Conservation (phyloP, 2,888 invertebrate genomes). For the Pseudococcus longispinus region DNA sequence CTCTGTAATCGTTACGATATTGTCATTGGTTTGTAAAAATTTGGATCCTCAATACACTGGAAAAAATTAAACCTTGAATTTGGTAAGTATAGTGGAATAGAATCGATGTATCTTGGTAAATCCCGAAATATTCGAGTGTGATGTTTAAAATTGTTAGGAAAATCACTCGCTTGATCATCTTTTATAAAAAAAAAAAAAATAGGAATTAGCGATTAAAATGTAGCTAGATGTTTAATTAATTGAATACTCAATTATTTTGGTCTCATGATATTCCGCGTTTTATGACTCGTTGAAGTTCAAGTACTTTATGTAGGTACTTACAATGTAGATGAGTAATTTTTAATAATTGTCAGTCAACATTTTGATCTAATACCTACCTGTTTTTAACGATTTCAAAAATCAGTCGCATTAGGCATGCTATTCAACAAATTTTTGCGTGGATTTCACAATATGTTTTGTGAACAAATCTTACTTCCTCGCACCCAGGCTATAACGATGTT, state of each 20-base stretch:
- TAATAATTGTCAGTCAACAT: neutral
- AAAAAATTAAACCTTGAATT: neutral
- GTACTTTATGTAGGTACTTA: neutral
- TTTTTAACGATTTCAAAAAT: neutral
- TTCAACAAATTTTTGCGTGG: neutral
- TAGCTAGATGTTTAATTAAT: too few species aligned
- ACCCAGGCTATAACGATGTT: neutral
- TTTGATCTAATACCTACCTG: neutral
- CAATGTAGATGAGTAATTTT: neutral
- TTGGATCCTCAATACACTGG: conserved; percentile 38
- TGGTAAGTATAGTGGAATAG: neutral
- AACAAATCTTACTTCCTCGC: neutral
- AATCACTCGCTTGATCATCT: too few species aligned
- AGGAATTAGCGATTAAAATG: too few species aligned
- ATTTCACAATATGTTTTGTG: neutral
- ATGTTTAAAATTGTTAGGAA: too few species aligned
- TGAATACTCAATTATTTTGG: too few species aligned
- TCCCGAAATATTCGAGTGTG: too few species aligned
- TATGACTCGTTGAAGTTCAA: neutral
- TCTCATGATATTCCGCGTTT: neutral
- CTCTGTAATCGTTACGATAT: conserved; percentile 39
- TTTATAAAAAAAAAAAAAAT: too few species aligned
- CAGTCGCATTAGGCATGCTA: neutral
- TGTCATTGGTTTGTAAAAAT: conserved; percentile 34
- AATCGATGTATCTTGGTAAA: too few species aligned